Percentiles rank a stretch among this genome's conserved stretches.
Conservation (phyloP, 2,888 invertebrate genomes). For the Drosophila yooni region DNA sequence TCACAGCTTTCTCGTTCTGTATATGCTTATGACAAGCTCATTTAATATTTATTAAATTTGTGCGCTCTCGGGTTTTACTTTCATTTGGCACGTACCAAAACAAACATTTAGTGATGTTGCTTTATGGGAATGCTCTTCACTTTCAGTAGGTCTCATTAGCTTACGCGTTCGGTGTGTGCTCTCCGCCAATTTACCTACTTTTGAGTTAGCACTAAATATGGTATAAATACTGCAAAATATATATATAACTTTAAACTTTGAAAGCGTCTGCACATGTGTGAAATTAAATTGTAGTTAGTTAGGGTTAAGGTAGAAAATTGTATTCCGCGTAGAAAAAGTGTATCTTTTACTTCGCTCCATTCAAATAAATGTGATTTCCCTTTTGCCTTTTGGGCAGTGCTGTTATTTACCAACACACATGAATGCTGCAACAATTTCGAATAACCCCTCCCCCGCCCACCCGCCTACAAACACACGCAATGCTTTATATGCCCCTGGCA, state of each 20-base stretch:
- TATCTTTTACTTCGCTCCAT: conserved; percentile 2
- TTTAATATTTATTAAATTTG: conserved; percentile 77
- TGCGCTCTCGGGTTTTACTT: conserved; percentile 64
- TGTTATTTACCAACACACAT: conserved; percentile 19
- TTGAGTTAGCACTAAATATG: neutral
- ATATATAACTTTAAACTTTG: neutral
- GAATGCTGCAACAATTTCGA: conserved; percentile 14
- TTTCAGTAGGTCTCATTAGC: conserved; percentile 1
- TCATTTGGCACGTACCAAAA: conserved; percentile 73
- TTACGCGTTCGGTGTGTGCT: conserved; percentile 5
- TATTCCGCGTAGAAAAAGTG: neutral
- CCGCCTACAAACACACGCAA: too few species aligned
- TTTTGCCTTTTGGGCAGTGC: conserved; percentile 2
- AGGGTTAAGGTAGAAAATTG: neutral
- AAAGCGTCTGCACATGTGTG: neutral
- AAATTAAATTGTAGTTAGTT: neutral
- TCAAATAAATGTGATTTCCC: conserved; percentile 4
- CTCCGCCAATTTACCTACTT: neutral
- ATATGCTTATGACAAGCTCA: conserved; percentile 71
- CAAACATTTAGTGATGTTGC: conserved; percentile 51
- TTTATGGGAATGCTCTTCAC: conserved; percentile 41
- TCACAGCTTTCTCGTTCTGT: conserved; percentile 2
- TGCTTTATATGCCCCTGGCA: conserved; percentile 20
- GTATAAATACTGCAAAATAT: neutral
- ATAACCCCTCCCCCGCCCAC: conserved; percentile 5